Evolutionary conservation across 2,888 invertebrate species (phyloP), one percentile per base, ranked within the genome.

Genomic region (Habroteleia sp.): DNA sequence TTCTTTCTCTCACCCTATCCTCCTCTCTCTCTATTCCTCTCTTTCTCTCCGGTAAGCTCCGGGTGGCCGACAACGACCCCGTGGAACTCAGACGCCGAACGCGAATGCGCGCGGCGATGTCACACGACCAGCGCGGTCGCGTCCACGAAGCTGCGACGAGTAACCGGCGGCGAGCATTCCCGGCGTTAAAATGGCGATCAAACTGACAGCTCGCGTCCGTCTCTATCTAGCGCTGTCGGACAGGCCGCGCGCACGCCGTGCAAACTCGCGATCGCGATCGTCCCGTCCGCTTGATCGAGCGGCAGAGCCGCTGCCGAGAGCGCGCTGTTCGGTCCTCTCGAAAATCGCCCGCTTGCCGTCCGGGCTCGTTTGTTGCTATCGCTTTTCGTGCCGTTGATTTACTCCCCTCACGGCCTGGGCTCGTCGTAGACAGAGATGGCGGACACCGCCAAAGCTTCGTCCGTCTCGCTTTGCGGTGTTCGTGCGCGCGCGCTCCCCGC

Each of bases 161-260:
- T 68, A 44, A 25, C 60, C 78, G 68, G 80, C 81, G 82, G 82
- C 83, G 83, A 85, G 84, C 84, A 85, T 85, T 84, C 83, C 82
- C 86, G 84, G 83, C 84, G 82, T 83, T 87, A 88, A 88, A 87
- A 88, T 88, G 88, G 88, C 88, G 87, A 87, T 87, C 87, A 84
- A 85, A 85, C 83, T 87, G 86, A 87, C 87, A 87, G 86, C 83
- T 86, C 81, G 65, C 50, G 50, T 10, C 37, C 35, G 11, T 13
- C 7, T 42, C 35, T 41, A 39, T 20, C 20, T 39, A 23, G 14
- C 20, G 1, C 25, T 3, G 25, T 3, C 7, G 17, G 31, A 20
- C 16, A 6, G 17, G 8, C 23, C 44, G 46, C 44, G 62, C 46
- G 44, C 48, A 29, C 37, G 29, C 48, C 46, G 27, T 7, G 14